Evolutionary conservation across 2,797 vertebrate genomes (phyloP), one percentile per base, ranked within the genome.

Genomic region (Acanthurus tractus): DNA sequence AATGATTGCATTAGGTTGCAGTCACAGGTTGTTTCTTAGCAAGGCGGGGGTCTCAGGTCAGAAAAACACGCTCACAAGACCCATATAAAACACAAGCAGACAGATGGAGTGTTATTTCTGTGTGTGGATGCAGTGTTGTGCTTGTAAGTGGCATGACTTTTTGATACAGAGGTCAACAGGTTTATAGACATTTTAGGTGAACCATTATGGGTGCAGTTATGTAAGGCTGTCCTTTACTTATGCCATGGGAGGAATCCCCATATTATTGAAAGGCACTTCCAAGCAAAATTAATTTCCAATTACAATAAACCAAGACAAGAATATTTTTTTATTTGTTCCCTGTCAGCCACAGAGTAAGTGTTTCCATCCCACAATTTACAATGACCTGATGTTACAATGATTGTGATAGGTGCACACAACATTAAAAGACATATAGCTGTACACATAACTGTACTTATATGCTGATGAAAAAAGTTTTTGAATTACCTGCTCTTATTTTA

Each of bases 1-100:
- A 53, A 49, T 89, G 78, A 91, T 90, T 90, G 79, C 80, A 90
- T 91, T 88, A 82, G 67, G 77, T 61, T 78, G 52, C 55, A 88
- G 88, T 86, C 81, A 86, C 76, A 89, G 89, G 63, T 63, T 81
- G 80, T 74, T 91, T 84, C 78, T 90, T 75, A 73, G 78, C 46
- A 34, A 38, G 61, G 50, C 74, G n/a, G 52, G 63, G 67, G 63
- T 82, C 85, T 65, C 22, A 58, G 85, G 84, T 87, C 79, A 90
- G 74, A 85, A 86, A 88, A 91, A 90, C 81, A 89, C 82, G 57
- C 81, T 84, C 82, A 90, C 79, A 54, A 90, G 90, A 92, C 80
- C 65, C 78, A 22, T 65, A 88, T 85, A 49, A 82, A 84, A 78
- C 84, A 70, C 48, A 67, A 45, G 68, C 48, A 61, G 64, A 81